Base-by-base conservation (phyloP, 2,113 vertebrate species). In the Peromyscus leucopus region DNA sequence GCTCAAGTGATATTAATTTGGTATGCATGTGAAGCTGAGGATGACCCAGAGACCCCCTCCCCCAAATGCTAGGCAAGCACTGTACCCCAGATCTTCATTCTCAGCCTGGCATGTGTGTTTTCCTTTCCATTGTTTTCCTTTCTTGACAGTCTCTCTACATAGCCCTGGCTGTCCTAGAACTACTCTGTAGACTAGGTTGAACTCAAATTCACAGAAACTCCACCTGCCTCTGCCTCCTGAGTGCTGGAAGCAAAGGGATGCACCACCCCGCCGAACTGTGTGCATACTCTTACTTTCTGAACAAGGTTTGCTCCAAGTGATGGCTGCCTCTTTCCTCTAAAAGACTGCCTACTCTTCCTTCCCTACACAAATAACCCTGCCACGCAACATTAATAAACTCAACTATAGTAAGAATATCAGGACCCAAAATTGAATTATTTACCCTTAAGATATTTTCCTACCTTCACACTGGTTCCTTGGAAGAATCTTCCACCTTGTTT, bases 401-500 rank as follows among this genome's bases (percentile, higher is more conserved):
- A 85, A 93, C 65, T 85, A 5, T 55, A 79, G 89, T 39, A 89
- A 96, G 89, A 94, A 36, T 19, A 7, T 33, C 46, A 93, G 79
- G 8, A 94, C 51, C 33, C 67, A 46, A 85, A 94, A 57, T 87
- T 90, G 3, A 71, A 89, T 86, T 17, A 7, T 84, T 95, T 90
- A 89, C 24, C 76, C 39, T 74, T 57, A 86, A 82, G 97, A 36
- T 63, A 93, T 79, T 90, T 97, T 95, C 98, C 98, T 99, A 99
- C 99, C 99, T 99, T 99, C 99, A 97, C 99, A 99, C 76, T 99
- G 99, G 98, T 99, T 99, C 97, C 99, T 99, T 16, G 99, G 99
- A 78, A 99, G 99, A 98, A 99, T 99, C 99, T 99, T 99, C 99
- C 99, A 99, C 97, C 99, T 99, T 95, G 99, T 99, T 99, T 99